These are phyloP conservation scores for Amblyornis subalaris DNA, from an alignment of 2,113 vertebrate genomes.

Conservation along the genomic window DNA sequence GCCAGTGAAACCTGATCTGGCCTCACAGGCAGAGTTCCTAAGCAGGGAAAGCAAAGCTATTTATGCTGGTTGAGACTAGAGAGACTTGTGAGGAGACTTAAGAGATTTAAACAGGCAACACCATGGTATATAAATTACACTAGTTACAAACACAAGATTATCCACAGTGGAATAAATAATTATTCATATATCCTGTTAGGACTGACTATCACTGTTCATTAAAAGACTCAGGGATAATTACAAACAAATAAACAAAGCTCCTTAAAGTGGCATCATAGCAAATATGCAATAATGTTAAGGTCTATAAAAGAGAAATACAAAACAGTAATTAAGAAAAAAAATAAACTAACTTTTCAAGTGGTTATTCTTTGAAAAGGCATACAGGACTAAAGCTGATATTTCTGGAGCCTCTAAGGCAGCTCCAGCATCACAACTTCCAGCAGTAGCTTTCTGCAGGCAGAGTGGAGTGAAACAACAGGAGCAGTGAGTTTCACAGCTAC, in stretches of 20 bases:
- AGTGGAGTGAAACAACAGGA: conserved; percentile 16
- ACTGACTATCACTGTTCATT: conserved; percentile 30
- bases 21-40: neutral
- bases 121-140: conserved; percentile 24
- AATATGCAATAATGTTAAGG: neutral
- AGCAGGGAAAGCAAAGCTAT: conserved; percentile 13
- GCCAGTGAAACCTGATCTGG: neutral
- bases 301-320: neutral
- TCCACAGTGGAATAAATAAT: conserved; percentile 54
- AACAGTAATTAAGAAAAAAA: neutral
- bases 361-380: neutral
- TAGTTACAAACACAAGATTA: conserved; percentile 43
- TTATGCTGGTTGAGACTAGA: neutral
- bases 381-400: neutral
- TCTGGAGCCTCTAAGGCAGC: neutral
- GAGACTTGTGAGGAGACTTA: conserved; percentile 32
- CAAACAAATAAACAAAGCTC: neutral
- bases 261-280: neutral
- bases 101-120: conserved; percentile 34
- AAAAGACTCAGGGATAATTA: conserved; percentile 4
- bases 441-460: neutral
- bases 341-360: neutral
- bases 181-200: conserved; percentile 50
- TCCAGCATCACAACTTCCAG: neutral
- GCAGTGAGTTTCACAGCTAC: conserved; percentile 35